phyloP scores from a whole-genome alignment of 2,888 invertebrate species.

The Coremacera marginata region DNA sequence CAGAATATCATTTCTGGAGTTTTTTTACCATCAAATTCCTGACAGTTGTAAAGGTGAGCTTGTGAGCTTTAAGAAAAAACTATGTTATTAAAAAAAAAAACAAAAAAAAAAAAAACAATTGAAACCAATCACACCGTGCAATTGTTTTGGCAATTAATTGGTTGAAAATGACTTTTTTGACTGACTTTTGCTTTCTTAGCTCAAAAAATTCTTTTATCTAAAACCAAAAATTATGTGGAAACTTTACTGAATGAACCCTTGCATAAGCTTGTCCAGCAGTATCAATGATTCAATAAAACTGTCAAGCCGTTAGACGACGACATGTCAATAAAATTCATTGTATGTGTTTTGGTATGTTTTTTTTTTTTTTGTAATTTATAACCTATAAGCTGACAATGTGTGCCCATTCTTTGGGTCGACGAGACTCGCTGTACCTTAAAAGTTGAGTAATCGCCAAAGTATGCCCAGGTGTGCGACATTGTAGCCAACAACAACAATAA shows the following conservation, averaged over 20 bases:
- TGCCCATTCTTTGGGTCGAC: not conserved
- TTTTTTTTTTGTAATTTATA: not conserved
- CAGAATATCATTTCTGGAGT: no score
- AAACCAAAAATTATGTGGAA: not conserved
- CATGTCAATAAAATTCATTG: constrained; percentile 2
- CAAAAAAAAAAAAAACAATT: no score
- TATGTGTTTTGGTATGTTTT: not conserved
- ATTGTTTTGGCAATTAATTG: not conserved
- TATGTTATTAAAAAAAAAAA: no score
- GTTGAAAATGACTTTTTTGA: not conserved
- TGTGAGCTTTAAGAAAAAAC: no score
- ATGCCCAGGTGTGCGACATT: constrained; percentile 30
- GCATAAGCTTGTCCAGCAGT: not conserved
- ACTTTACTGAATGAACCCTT: constrained; percentile 16
- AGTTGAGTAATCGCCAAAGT: constrained; percentile 26
- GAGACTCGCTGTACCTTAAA: not conserved
- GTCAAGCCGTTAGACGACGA: constrained; percentile 10
- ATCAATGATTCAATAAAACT: constrained; percentile 15
- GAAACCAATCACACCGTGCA: no score
- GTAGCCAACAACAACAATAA: constrained; percentile 37
- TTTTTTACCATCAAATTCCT: no score
- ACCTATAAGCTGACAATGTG: not conserved
- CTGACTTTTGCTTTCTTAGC: not conserved
- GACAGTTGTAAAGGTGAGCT: no score
- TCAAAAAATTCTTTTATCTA: not conserved